phyloP scores from a whole-genome alignment of 2,888 invertebrate genomes.

The Apotomis turbidana region DNA sequence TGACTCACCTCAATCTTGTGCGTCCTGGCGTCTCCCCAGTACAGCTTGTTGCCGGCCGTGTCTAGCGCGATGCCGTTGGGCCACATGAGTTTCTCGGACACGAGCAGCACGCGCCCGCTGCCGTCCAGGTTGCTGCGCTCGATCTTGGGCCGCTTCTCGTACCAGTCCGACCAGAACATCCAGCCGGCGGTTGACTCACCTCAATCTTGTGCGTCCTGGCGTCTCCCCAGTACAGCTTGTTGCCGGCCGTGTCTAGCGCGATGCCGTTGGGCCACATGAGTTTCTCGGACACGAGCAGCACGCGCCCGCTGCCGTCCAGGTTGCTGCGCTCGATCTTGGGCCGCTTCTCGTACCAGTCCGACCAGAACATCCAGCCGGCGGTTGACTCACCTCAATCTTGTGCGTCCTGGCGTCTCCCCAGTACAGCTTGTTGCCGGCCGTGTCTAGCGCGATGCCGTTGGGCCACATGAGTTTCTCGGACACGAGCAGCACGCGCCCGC shows the following conservation, averaged over 20 bases:
- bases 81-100: slow-evolving; percentile 91
- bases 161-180: slow-evolving; percentile 98
- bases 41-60: too few species aligned
- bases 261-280: slow-evolving; percentile 91
- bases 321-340: slow-evolving; percentile 95
- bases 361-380: slow-evolving; percentile 96
- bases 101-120: slow-evolving; percentile 86
- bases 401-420: slow-evolving; percentile 97
- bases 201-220: too few species aligned
- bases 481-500: slow-evolving; percentile 87
- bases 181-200: slow-evolving; percentile 85
- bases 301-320: slow-evolving; percentile 90
- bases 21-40: slow-evolving; percentile 21
- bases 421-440: slow-evolving; percentile 87
- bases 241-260: neutral
- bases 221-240: slow-evolving; percentile 21
- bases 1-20: too few species aligned
- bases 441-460: slow-evolving; percentile 90
- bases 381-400: slow-evolving; percentile 92
- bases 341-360: slow-evolving; percentile 94
- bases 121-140: slow-evolving; percentile 95
- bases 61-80: slow-evolving; percentile 82
- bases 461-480: slow-evolving; percentile 92
- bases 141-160: slow-evolving; percentile 92
- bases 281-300: slow-evolving; percentile 87